Conservation (phyloP, 2,888 invertebrate genomes). For the Lymantria monacha region DNA sequence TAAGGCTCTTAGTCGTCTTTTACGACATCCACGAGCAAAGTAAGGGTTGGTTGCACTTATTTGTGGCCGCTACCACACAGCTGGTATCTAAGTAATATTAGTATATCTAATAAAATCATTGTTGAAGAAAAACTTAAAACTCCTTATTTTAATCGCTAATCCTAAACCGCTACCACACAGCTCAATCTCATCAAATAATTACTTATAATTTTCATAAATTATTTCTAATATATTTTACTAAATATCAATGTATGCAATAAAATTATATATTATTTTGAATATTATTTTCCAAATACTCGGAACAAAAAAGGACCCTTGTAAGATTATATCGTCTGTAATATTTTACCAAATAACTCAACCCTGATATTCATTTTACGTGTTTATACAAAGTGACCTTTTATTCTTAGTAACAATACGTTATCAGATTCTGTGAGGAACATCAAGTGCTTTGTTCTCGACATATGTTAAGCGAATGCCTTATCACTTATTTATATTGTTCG, state of each 20-base stretch:
- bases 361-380: slow-evolving; percentile 10
- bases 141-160: no score
- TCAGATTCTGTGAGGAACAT: slow-evolving; percentile 9
- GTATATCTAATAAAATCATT: no score
- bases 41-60: no score
- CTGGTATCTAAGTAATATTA: no score
- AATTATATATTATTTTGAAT: not conserved
- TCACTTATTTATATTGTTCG: not conserved
- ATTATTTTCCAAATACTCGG: not conserved
- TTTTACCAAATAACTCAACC: slow-evolving; percentile 14
- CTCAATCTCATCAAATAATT: no score
- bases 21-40: no score
- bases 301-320: slow-evolving; percentile 2
- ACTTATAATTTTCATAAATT: no score
- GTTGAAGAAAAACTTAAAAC: no score
- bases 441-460: not conserved
- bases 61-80: no score
- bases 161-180: no score
- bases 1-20: no score
- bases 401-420: slow-evolving; percentile 17
- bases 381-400: slow-evolving; percentile 11
- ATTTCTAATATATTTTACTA: no score
- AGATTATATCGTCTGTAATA: slow-evolving; percentile 14
- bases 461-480: not conserved
- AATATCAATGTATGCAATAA: not conserved